Evolutionary conservation across 2,888 invertebrate species (phyloP).

Genomic region (Amphipyra berbera): DNA sequence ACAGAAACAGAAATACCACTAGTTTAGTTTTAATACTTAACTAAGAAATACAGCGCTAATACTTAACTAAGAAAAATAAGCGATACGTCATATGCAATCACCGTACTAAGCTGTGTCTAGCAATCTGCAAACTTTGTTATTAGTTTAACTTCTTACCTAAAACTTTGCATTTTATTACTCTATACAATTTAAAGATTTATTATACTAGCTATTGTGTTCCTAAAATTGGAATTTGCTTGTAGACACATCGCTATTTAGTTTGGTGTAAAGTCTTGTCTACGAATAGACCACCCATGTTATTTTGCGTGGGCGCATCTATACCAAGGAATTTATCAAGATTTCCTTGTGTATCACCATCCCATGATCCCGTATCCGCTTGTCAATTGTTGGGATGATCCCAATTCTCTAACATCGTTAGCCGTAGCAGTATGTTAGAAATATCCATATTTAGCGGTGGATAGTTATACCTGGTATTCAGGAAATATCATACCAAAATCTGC

Average conservation of each 20-base stretch:
- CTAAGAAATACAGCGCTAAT: too few relatives aligned
- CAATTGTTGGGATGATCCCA: too few relatives aligned
- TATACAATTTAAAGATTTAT: neutral
- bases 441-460: too few relatives aligned
- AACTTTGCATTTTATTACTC: conserved; percentile 1
- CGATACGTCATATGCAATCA: neutral
- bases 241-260: neutral
- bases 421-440: too few relatives aligned
- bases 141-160: neutral
- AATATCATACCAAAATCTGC: too few relatives aligned
- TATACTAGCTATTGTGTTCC: conserved; percentile 3
- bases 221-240: neutral
- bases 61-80: neutral
- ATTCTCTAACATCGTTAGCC: too few relatives aligned
- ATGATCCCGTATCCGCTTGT: too few relatives aligned
- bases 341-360: too few relatives aligned
- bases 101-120: neutral
- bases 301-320: neutral
- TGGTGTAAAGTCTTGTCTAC: neutral
- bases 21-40: neutral
- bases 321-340: neutral
- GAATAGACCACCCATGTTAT: conserved; percentile 2
- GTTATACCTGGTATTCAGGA: too few relatives aligned
- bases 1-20: too few relatives aligned
- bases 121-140: neutral